Percentiles rank a stretch among this genome's conserved stretches.
Conservation (phyloP, 2,113 vertebrate genomes). For the Nestor notabilis region DNA sequence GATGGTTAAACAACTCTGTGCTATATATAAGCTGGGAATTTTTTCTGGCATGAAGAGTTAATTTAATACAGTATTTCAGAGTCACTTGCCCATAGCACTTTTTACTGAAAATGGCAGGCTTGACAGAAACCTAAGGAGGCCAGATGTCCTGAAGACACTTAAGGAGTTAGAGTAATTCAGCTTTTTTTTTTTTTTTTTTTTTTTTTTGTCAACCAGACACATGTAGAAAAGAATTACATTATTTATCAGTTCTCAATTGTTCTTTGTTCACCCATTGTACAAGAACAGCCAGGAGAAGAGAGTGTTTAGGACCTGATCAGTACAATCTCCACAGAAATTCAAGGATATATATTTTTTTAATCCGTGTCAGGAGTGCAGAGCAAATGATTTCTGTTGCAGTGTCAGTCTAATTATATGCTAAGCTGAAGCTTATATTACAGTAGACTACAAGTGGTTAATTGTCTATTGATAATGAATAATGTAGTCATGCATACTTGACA, state of each 20-base stretch:
- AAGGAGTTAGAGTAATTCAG: not conserved
- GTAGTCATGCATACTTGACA: not conserved
- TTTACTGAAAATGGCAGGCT: not conserved
- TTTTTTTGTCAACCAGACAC: not conserved
- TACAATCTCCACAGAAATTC: not conserved
- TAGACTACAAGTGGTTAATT: not conserved
- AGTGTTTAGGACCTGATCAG: not conserved
- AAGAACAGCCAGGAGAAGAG: not conserved
- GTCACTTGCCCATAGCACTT: not conserved
- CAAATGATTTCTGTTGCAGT: not conserved
- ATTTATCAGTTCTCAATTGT: not conserved
- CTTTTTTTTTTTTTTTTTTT: not conserved
- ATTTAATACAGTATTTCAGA: not conserved
- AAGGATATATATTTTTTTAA: not conserved
- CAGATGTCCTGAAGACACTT: not conserved
- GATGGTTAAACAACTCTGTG: not conserved
- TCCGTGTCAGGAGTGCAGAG: not conserved
- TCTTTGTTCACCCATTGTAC: not conserved
- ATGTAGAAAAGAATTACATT: accelerated
- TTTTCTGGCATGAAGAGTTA: not conserved
- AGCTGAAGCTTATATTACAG: not conserved
- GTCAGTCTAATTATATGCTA: not conserved
- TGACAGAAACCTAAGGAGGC: not conserved
- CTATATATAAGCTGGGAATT: not conserved
- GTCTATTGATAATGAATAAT: not conserved